Evolutionary conservation across 2,888 invertebrate species (phyloP).

Genomic region (Chrysomela aeneicollis): DNA sequence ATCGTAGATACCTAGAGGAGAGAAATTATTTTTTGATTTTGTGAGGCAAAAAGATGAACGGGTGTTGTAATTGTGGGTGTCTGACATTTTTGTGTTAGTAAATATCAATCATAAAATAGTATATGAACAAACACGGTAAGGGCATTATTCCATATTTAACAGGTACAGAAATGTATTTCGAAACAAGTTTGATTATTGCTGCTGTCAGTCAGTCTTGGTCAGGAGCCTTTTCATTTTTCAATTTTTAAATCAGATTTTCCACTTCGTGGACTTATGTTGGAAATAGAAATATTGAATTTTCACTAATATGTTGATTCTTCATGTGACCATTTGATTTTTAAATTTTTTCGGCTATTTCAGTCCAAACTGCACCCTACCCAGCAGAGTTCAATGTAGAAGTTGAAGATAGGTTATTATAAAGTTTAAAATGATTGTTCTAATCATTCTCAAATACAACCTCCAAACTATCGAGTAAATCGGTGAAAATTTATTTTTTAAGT

Average conservation of each 20-base stretch:
- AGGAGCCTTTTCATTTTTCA: slow-evolving; percentile 13
- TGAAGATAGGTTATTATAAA: no score
- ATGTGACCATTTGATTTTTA: background rate
- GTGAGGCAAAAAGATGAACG: no score
- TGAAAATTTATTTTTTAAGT: no score
- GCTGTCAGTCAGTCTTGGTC: slow-evolving; percentile 1
- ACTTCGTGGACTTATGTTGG: slow-evolving; percentile 8
- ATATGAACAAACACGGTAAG: slow-evolving; percentile 2
- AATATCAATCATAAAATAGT: background rate
- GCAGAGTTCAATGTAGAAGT: no score
- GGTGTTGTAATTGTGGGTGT: slow-evolving; percentile 8
- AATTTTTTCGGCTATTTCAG: background rate
- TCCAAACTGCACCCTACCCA: no score
- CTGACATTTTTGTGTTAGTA: slow-evolving; percentile 1
- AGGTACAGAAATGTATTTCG: slow-evolving; percentile 1
- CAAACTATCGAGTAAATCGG: no score
- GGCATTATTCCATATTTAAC: no score
- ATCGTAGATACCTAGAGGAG: no score
- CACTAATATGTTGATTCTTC: background rate
- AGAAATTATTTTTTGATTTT: no score
- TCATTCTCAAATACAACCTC: no score
- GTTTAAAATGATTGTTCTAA: no score
- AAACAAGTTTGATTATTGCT: background rate
- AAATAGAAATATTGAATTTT: background rate
- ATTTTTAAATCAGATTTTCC: slow-evolving; percentile 4